These are phyloP conservation scores for Bunonema sp. DNA, from an alignment of 2,888 invertebrate species.

Conservation along the genomic window DNA sequence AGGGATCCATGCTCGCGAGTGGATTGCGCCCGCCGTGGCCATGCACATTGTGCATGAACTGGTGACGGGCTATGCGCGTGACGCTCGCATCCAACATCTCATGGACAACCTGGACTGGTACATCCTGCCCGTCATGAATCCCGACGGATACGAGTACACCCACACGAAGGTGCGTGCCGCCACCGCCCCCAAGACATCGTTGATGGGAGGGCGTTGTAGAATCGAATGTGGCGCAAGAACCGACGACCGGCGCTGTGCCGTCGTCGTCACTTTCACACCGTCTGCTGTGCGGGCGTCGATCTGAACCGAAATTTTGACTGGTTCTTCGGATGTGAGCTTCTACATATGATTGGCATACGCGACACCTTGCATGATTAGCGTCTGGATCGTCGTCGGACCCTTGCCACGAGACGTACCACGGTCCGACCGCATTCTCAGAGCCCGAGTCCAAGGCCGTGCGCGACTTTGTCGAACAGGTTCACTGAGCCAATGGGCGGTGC, in stretches of 20 bases:
- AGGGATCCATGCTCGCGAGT: conserved; percentile 37
- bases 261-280: conserved; percentile 23
- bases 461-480: conserved; percentile 28
- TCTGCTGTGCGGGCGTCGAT: conserved; percentile 41
- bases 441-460: conserved; percentile 38
- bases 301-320: conserved; percentile 42
- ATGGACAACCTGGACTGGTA: conserved; percentile 40
- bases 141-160: conserved; percentile 40
- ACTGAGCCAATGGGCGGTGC: not conserved
- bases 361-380: conserved; percentile 7
- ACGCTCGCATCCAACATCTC: conserved; percentile 12
- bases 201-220: conserved; percentile 20
- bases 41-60: conserved; percentile 23
- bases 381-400: conserved; percentile 22
- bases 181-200: not conserved
- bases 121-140: conserved; percentile 39
- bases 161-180: conserved; percentile 13
- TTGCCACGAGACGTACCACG: conserved; percentile 42
- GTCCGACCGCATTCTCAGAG: conserved; percentile 37
- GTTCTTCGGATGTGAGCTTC: conserved; percentile 30
- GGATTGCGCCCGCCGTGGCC: conserved; percentile 28
- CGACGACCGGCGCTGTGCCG: conserved; percentile 31
- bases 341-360: not conserved
- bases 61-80: conserved; percentile 9
- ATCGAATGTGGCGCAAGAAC: conserved; percentile 44